Conservation (phyloP, 2,113 vertebrate species). For the Delphinus delphis region DNA sequence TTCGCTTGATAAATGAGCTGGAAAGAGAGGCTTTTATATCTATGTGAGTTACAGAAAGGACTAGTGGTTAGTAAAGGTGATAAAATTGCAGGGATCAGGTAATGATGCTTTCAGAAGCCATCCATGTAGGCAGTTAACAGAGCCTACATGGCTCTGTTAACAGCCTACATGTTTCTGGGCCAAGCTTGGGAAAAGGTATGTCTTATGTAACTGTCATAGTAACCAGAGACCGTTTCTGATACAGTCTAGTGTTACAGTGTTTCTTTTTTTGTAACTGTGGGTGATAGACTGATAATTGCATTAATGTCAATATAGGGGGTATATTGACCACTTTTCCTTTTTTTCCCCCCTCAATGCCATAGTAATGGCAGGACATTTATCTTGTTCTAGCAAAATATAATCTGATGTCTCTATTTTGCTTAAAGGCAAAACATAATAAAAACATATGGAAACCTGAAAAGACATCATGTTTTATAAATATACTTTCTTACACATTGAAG, state of each 20-base stretch:
- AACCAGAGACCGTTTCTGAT: not conserved
- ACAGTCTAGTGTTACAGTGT: not conserved
- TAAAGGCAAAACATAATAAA: constrained; percentile 36
- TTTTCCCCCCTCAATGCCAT: not conserved
- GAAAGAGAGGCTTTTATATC: constrained; percentile 42
- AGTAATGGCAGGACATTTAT: not conserved
- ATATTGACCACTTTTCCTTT: not conserved
- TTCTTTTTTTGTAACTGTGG: not conserved
- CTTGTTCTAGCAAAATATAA: constrained; percentile 34
- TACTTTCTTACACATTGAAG: not conserved
- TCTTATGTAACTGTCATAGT: not conserved
- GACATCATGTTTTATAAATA: not conserved
- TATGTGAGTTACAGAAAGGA: constrained; percentile 17
- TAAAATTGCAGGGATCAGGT: not conserved
- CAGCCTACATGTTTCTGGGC: not conserved
- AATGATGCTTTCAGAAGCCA: constrained; percentile 24
- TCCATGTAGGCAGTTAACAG: not conserved
- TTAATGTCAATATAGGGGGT: not conserved
- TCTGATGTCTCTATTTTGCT: not conserved
- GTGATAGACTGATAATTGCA: not conserved
- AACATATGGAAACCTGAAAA: constrained; percentile 14
- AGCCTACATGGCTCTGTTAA: not conserved
- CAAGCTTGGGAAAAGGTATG: not conserved
- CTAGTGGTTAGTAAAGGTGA: not conserved
- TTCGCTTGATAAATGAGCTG: constrained; percentile 40